phyloP scores from a whole-genome alignment of 2,888 invertebrate species.

The Lasioglossum zephyrum region DNA sequence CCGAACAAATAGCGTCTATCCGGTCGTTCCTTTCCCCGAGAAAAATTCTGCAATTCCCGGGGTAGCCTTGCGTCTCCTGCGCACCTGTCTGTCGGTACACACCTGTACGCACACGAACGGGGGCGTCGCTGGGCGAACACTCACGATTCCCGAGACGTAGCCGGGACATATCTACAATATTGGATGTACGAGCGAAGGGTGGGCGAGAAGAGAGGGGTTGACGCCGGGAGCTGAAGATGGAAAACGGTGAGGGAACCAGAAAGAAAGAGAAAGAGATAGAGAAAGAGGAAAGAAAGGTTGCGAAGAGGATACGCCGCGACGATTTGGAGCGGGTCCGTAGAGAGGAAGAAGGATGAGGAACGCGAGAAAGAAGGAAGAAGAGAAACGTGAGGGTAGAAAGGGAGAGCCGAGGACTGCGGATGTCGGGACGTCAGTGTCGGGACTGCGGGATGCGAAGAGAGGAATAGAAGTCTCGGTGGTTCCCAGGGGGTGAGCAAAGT shows the following conservation, averaged over 20 bases:
- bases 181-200: constrained; percentile 79
- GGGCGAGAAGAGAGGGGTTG: constrained; percentile 67
- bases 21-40: not conserved
- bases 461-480: constrained; percentile 77
- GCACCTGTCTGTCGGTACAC: constrained; percentile 59
- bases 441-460: constrained; percentile 77
- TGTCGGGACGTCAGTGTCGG: constrained; percentile 81
- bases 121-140: constrained; percentile 46
- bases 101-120: constrained; percentile 57
- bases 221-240: constrained; percentile 51
- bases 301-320: constrained; percentile 64
- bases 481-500: constrained; percentile 78
- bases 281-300: constrained; percentile 34
- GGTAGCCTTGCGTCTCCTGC: constrained; percentile 36
- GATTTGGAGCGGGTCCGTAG: constrained; percentile 70
- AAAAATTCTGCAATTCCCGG: constrained; percentile 44
- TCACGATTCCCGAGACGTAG: constrained; percentile 71
- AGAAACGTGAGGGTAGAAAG: constrained; percentile 53
- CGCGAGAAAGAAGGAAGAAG: constrained; percentile 57
- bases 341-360: constrained; percentile 46
- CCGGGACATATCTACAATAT: constrained; percentile 80
- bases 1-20: not conserved
- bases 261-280: not conserved
- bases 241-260: constrained; percentile 53
- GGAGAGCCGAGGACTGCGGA: constrained; percentile 65